These are phyloP conservation scores for Phlogophora meticulosa DNA, from an alignment of 2,888 invertebrate species.

Conservation along the genomic window DNA sequence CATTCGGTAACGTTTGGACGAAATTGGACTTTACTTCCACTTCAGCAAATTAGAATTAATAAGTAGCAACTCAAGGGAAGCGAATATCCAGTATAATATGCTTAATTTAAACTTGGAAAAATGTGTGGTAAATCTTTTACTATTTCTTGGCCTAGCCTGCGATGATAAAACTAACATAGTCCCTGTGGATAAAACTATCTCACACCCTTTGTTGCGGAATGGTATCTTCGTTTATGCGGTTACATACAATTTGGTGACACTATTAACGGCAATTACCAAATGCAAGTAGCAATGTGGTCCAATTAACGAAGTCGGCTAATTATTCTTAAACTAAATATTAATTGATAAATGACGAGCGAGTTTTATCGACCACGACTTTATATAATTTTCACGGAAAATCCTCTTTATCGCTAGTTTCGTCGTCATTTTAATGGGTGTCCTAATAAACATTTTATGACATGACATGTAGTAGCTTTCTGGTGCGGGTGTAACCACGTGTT, in stretches of 20 bases:
- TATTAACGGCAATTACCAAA: background rate
- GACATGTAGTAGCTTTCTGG: slow-evolving; percentile 41
- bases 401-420: background rate
- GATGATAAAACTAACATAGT: background rate
- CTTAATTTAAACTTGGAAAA: no score
- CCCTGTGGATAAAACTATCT: background rate
- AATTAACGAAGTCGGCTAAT: slow-evolving; percentile 5
- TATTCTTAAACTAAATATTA: slow-evolving; percentile 1
- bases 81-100: background rate
- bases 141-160: background rate
- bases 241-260: background rate
- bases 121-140: no score
- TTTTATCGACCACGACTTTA: background rate
- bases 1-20: background rate
- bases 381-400: slow-evolving; percentile 13
- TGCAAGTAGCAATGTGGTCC: background rate
- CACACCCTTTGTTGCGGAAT: background rate
- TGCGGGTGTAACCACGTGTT: slow-evolving; percentile 34
- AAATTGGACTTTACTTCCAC: slow-evolving; percentile 4
- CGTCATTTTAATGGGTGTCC: slow-evolving; percentile 18
- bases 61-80: slow-evolving; percentile 7
- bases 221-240: background rate
- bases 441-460: slow-evolving; percentile 42
- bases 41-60: slow-evolving; percentile 6
- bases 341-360: background rate